Base-by-base conservation (phyloP, 2,113 vertebrate genomes). In the Pseudolaguvia tuberculata region DNA sequence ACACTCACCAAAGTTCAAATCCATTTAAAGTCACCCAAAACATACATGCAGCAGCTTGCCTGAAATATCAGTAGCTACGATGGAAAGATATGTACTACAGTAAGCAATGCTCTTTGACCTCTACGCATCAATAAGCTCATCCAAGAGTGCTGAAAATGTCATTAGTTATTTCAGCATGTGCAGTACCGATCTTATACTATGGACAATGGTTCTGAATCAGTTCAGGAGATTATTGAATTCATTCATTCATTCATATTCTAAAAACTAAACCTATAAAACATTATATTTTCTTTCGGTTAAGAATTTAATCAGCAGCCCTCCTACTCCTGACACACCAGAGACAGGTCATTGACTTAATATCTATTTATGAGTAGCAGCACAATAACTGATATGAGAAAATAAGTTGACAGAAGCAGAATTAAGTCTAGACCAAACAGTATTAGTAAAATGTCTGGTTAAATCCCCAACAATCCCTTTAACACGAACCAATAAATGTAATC, bases 21-120 rank as follows among this genome's bases (percentile, higher is more conserved):
- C 67, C 12, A 52, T 20, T 50, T 21, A 25, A 11, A 15, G 2
- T 42, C 45, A 70, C 21, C 48, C 18, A 4, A n/a, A 45, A 59
- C 17, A 29, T 21, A 65, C 39, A 18, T 63, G 29, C 59, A 18
- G 15, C n/a, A 47, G 47, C n/a, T 69, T 67, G 67, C 1, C 23
- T 63, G 71, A 78, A 81, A 81, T 78, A 72, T 59, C 76, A 78
- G 23, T 29, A 53, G 68, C 52, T 23, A 31, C 13, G 57, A 78
- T 50, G 31, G 48, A 17, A 52, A 23, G 18, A 48, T 70, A 45
- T 27, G 67, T 48, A 39, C 71, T 39, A 62, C 21, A 29, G 31
- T 72, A 78, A 75, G n/a, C 7, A 39, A 68, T 69, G 68, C 47
- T 45, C 35, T 69, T 56, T 76, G 68, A 67, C 69, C 56, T 70